These are phyloP conservation scores for Schizopygopsis pylzovi DNA, from an alignment of 2,797 vertebrate genomes.

Conservation along the genomic window DNA sequence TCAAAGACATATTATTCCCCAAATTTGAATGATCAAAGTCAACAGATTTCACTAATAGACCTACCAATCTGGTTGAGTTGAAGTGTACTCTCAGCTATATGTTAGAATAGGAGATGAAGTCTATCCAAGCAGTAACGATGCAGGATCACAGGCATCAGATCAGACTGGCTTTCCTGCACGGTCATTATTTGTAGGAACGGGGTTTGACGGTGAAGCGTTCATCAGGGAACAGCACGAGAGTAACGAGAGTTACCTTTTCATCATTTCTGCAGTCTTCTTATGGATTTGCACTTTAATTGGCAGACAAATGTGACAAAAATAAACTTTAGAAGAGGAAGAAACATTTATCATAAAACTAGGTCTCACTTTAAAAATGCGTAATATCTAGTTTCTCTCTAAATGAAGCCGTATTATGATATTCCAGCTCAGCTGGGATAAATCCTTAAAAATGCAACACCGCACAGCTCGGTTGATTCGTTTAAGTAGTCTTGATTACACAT, in stretches of 20 bases:
- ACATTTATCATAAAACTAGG: conserved; percentile 1
- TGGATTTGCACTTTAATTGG: background rate
- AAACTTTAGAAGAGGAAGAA: background rate
- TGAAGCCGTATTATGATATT: conserved; percentile 40
- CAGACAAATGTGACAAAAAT: background rate
- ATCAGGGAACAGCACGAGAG: background rate
- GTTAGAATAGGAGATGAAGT: background rate
- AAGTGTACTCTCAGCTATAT: background rate
- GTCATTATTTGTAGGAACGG: background rate
- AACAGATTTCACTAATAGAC: background rate
- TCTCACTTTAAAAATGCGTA: background rate
- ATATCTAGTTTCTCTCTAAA: conserved; percentile 10
- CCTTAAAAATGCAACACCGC: conserved; percentile 51
- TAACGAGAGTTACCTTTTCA: background rate
- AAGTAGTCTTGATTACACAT: conserved; percentile 54
- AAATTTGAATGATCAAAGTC: background rate
- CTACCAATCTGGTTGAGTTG: background rate
- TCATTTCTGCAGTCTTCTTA: background rate
- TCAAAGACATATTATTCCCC: background rate
- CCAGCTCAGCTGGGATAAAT: conserved; percentile 52
- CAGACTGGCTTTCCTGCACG: background rate
- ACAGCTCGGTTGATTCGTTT: conserved; percentile 51
- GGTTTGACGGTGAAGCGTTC: background rate
- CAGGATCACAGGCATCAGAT: background rate
- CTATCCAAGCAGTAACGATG: background rate